Percentiles rank a stretch among this genome's conserved stretches.
Conservation (phyloP, 2,888 invertebrate species). For the Tiphia femorata region DNA sequence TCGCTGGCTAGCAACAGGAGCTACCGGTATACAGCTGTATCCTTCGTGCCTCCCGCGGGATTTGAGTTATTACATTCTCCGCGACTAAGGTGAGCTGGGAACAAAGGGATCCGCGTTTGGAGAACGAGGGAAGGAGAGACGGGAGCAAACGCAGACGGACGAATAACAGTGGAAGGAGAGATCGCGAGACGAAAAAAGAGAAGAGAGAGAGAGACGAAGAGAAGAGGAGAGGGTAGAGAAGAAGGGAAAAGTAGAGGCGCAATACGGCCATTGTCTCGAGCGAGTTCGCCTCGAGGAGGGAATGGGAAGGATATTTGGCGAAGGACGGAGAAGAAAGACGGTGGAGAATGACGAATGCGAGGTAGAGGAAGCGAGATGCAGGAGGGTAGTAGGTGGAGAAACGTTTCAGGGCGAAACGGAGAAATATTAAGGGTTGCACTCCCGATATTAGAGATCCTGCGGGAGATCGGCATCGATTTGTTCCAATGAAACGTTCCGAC, state of each 20-base stretch:
- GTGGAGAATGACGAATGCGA: neutral
- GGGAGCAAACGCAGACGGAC: neutral
- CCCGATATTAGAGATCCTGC: slow-evolving; percentile 41
- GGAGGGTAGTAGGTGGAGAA: neutral
- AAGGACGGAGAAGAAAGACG: neutral
- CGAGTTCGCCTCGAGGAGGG: neutral
- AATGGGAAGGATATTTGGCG: neutral
- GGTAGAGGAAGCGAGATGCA: neutral
- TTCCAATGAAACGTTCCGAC: slow-evolving; percentile 28
- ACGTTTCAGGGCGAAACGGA: slow-evolving; percentile 23
- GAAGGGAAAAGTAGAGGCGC: neutral
- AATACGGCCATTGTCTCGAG: slow-evolving; percentile 5
- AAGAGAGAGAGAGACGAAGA: neutral
- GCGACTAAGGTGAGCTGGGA: neutral
- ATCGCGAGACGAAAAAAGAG: neutral
- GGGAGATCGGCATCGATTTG: slow-evolving; percentile 35
- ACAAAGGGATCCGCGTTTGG: slow-evolving; percentile 1
- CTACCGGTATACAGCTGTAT: too few relatives aligned
- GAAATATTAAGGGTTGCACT: slow-evolving; percentile 52
- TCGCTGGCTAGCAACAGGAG: too few relatives aligned
- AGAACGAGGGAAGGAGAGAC: neutral
- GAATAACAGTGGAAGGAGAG: neutral
- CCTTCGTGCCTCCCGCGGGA: slow-evolving; percentile 40
- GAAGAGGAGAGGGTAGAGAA: neutral
- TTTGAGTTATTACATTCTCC: slow-evolving; percentile 47